Base-by-base conservation (phyloP, 2,888 invertebrate genomes). In the Ceramica pisi region DNA sequence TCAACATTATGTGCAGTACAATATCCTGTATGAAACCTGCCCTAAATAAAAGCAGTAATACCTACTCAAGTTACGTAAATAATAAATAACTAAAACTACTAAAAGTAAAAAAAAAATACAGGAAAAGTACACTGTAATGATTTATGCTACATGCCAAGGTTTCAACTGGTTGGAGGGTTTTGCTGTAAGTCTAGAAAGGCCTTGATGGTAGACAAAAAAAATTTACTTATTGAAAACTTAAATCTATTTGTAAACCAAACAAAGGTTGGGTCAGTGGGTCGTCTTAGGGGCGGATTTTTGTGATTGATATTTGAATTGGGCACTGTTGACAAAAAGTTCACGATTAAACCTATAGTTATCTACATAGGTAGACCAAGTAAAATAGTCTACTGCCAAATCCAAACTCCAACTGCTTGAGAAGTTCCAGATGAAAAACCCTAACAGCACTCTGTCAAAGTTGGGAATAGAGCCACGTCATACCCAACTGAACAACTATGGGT, bases 51-150 rank as follows among this genome's bases (percentile, higher is more conserved):
- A n/a, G 38, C 41, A 26, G 48, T 35, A 16, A n/a, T 19, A 10
- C n/a, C n/a, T n/a, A n/a, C 14, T 16, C 26, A 44, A 50, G 9
- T 19, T 14, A 14, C 14, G 19, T 31, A 38, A 10, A 31, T 41
- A 21, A 59, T 14, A 59, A 57, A 12, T 9, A n/a, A n/a, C 1
- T 46, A 19, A 10, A 1, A 56, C n/a, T n/a, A n/a, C n/a, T n/a
- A n/a, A n/a, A n/a, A n/a, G n/a, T n/a, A 23, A 16, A 19, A 56
- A 35, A 41, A 16, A 16, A n/a, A 0, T 21, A 57, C 35, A 78
- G 50, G 71, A 72, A 78, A 72, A 72, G 12, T 38, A 26, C 10
- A 57, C 21, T 70, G 3, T 8, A 50, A 16, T 46, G 21, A 21
- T n/a, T 31, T 70, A 56, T 3, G 14, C n/a, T 69, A 14, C n/a